phyloP scores from a whole-genome alignment of 2,797 vertebrate genomes.

The Hipposideros larvatus region DNA sequence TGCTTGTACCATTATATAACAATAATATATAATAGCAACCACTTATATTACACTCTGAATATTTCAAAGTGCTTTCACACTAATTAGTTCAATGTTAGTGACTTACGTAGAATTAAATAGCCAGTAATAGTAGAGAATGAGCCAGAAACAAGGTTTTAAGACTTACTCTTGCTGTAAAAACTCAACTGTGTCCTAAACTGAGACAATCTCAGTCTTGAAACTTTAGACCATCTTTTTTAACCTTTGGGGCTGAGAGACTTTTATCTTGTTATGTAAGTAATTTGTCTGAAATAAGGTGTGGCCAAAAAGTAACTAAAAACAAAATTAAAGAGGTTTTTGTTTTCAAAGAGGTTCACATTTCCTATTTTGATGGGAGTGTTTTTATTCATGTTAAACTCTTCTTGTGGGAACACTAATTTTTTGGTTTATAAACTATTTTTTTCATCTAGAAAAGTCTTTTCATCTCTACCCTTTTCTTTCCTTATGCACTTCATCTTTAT shows the following conservation, averaged over 20 bases:
- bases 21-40: neutral
- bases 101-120: neutral
- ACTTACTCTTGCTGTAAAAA: neutral
- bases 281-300: neutral
- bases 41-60: neutral
- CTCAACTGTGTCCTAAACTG: neutral
- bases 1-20: neutral
- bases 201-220: neutral
- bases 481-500: neutral
- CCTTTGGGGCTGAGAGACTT: neutral
- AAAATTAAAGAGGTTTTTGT: neutral
- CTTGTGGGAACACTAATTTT: neutral
- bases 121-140: neutral
- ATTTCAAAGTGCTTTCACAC: conserved; percentile 6
- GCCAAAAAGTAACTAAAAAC: neutral
- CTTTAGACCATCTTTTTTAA: neutral
- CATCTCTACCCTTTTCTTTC: neutral
- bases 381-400: conserved; percentile 1
- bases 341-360: neutral
- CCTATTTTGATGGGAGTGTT: neutral
- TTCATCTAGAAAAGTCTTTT: conserved; percentile 17
- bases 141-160: neutral
- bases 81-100: neutral
- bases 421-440: neutral
- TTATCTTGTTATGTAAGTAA: neutral